Evolutionary conservation across 1,140 invertebrate genomes (phyloP).

Genomic region (Monomorium pharaonis): DNA sequence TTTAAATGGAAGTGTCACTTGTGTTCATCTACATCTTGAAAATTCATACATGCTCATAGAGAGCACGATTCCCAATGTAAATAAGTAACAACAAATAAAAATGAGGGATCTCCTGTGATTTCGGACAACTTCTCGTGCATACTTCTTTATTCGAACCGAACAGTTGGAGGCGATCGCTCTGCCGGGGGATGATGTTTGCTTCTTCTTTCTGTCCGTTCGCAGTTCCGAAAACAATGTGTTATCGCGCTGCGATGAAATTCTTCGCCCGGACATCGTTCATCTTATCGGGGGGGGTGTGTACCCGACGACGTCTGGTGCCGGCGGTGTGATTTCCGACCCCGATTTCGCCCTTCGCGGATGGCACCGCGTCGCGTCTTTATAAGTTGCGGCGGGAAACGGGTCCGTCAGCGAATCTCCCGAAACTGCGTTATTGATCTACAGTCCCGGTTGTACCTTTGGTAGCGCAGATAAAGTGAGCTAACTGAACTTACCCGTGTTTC

Average conservation of each 20-base stretch:
- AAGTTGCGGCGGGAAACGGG: slow-evolving; percentile 27
- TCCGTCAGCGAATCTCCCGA: slow-evolving; percentile 40
- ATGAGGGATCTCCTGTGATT: background rate
- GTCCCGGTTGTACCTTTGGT: slow-evolving; percentile 20
- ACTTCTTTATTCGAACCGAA: background rate
- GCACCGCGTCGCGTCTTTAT: slow-evolving; percentile 6
- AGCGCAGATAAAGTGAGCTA: slow-evolving; percentile 53
- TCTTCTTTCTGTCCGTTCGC: background rate
- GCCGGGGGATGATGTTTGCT: background rate
- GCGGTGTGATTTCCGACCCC: slow-evolving; percentile 33
- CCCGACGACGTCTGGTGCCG: slow-evolving; percentile 12
- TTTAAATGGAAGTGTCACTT: background rate
- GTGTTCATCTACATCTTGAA: background rate
- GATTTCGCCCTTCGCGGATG: slow-evolving; percentile 43
- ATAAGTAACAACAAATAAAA: background rate
- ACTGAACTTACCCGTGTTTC: slow-evolving; percentile 53
- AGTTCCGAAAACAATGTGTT: slow-evolving; percentile 45
- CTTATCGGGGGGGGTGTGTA: slow-evolving; percentile 29
- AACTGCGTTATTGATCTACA: slow-evolving; percentile 61
- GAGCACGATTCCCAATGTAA: background rate
- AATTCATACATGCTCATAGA: background rate
- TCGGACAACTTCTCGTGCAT: background rate
- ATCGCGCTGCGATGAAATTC: slow-evolving; percentile 31
- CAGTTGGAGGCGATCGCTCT: background rate
- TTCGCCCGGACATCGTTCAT: slow-evolving; percentile 7